Conservation (phyloP, 2,888 invertebrate genomes). For the Lottia gigantea region DNA sequence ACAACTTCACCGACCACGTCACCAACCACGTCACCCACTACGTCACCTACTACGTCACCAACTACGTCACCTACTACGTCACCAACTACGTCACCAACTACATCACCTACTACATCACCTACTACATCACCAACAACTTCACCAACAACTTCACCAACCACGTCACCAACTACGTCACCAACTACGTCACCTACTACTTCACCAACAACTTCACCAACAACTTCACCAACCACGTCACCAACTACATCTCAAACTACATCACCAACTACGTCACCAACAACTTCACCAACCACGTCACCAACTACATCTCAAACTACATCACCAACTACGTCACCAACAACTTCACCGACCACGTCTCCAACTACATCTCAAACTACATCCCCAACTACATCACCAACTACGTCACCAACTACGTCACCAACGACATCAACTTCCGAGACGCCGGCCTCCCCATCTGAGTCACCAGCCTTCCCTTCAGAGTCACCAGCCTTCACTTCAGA, state of each 20-base stretch:
- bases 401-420: background rate
- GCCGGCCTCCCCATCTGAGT: background rate
- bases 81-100: background rate
- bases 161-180: background rate
- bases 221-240: background rate
- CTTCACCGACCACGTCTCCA: background rate
- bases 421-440: background rate
- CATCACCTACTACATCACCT: background rate
- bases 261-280: background rate
- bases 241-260: background rate
- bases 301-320: background rate
- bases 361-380: background rate
- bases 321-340: background rate
- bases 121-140: background rate
- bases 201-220: background rate
- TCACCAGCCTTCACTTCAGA: no score
- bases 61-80: background rate
- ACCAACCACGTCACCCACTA: background rate
- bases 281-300: background rate
- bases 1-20: background rate
- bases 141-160: background rate
- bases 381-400: background rate
- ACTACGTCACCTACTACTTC: background rate
- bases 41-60: background rate
- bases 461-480: background rate